A percentile compares a stretch with the other conserved stretches of the same genome.
phyloP scores from a whole-genome alignment of 1,140 invertebrate species.

The Temnothorax curvispinosus region DNA sequence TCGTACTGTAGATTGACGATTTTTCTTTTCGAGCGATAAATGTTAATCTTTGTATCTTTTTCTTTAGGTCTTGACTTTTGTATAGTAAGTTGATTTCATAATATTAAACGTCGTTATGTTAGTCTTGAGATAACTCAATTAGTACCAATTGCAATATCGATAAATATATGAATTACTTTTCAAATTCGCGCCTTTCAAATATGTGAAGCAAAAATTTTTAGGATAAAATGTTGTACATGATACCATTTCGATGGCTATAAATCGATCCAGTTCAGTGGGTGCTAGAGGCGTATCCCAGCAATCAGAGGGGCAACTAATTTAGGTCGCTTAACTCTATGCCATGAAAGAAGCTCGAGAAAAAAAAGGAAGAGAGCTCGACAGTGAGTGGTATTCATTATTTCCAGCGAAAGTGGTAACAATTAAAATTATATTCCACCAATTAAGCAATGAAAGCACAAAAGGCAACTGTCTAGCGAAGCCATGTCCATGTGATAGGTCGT shows the following conservation, averaged over 20 bases:
- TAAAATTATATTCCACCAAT: constrained; percentile 44
- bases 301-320: constrained; percentile 16
- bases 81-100: neutral
- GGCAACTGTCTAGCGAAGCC: neutral
- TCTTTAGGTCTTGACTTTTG: neutral
- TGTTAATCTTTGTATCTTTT: neutral
- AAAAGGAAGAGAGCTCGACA: neutral
- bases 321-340: neutral
- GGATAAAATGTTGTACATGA: constrained; percentile 1
- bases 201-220: neutral
- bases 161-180: neutral
- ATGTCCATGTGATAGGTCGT: neutral
- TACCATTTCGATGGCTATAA: neutral
- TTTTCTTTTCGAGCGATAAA: constrained; percentile 4
- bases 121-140: neutral
- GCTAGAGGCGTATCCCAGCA: neutral
- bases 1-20: neutral
- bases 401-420: constrained; percentile 10
- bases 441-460: constrained; percentile 44
- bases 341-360: neutral
- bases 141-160: neutral
- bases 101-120: neutral
- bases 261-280: neutral
- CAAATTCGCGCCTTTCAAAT: neutral
- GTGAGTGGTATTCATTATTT: constrained; percentile 18